phyloP scores from a whole-genome alignment of 2,888 invertebrate genomes.

The Syrphus vitripennis region DNA sequence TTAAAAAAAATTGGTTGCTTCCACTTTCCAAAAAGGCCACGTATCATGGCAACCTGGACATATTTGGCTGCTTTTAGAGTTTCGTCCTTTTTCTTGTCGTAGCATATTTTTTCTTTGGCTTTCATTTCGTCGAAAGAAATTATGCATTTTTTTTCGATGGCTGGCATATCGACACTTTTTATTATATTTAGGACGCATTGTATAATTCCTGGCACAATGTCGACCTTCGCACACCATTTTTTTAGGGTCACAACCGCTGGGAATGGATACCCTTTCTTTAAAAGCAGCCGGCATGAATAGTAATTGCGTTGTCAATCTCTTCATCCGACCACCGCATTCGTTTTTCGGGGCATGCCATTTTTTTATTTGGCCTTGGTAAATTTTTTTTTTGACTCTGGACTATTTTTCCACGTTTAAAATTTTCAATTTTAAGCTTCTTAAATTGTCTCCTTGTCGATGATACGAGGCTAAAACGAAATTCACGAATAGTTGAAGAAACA shows the following conservation, averaged over 20 bases:
- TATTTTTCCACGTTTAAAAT: too few relatives aligned
- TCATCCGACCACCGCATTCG: background rate
- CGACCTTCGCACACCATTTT: background rate
- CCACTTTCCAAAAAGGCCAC: background rate
- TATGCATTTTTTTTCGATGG: background rate
- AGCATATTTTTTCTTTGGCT: constrained; percentile 39
- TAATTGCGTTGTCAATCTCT: background rate
- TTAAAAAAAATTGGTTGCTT: background rate
- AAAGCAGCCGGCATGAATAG: background rate
- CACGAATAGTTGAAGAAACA: too few relatives aligned
- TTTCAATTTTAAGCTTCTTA: too few relatives aligned
- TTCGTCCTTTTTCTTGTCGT: constrained; percentile 27
- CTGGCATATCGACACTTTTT: background rate
- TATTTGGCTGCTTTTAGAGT: constrained; percentile 39
- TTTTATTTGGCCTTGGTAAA: background rate
- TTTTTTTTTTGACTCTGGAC: too few relatives aligned
- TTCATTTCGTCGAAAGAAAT: background rate
- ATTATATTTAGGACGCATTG: background rate
- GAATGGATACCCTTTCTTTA: background rate
- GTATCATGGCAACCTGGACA: background rate
- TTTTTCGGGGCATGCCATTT: background rate
- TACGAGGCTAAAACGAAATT: too few relatives aligned
- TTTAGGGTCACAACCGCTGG: background rate
- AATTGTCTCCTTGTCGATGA: too few relatives aligned
- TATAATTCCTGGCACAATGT: background rate